Percentiles rank a stretch among this genome's conserved stretches.
These are phyloP conservation scores for Vicugna pacos DNA, from an alignment of 2,113 vertebrate species.

Conservation along the genomic window DNA sequence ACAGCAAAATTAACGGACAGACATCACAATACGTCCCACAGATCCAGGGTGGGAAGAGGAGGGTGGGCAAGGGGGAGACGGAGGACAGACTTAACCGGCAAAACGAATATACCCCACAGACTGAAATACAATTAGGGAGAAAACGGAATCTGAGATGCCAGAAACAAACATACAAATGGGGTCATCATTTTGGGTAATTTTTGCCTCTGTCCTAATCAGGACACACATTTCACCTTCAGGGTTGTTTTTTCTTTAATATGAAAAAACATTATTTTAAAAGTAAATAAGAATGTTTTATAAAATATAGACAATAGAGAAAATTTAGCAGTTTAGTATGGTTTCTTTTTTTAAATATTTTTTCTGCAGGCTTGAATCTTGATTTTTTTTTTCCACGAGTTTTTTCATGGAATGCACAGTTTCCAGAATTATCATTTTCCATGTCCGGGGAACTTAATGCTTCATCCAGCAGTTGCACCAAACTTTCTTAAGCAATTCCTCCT, in stretches of 20 bases:
- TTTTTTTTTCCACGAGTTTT: not conserved
- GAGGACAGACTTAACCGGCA: not conserved
- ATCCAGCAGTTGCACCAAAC: not conserved
- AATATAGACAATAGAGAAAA: not conserved
- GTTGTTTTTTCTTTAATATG: not conserved
- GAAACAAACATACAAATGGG: not conserved
- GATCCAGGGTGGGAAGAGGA: conserved; percentile 8
- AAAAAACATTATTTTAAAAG: not conserved
- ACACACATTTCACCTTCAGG: not conserved
- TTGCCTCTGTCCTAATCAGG: not conserved
- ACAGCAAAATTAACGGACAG: conserved; percentile 68
- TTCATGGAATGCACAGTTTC: not conserved
- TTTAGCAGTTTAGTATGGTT: not conserved
- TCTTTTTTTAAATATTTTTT: not conserved
- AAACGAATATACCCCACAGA: not conserved
- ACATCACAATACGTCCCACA: conserved; percentile 73
- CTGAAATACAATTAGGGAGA: not conserved
- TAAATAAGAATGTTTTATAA: not conserved
- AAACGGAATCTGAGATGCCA: not conserved
- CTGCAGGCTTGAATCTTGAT: not conserved
- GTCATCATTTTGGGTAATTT: not conserved
- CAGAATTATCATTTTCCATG: not conserved
- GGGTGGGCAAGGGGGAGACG: not conserved
- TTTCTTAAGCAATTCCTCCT: not conserved
- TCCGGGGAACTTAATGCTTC: not conserved